Percentiles rank a stretch among this genome's conserved stretches.
phyloP scores from a whole-genome alignment of 2,888 invertebrate species.

The Thalpophila matura region DNA sequence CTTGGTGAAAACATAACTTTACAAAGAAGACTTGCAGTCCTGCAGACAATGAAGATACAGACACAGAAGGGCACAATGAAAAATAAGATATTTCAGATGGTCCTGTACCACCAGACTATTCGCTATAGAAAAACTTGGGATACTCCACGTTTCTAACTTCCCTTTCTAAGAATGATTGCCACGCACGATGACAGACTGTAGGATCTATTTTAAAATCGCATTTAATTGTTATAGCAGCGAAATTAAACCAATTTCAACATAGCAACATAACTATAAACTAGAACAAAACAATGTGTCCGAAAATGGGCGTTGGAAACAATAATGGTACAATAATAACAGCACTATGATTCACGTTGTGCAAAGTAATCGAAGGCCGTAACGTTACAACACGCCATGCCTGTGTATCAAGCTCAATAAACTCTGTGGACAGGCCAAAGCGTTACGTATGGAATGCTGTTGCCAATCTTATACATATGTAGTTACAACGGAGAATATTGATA shows the following conservation, averaged over 20 bases:
- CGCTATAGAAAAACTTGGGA: no score
- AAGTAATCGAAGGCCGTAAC: constrained; percentile 62
- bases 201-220: not conserved
- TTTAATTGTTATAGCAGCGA: not conserved
- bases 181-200: not conserved
- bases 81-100: no score
- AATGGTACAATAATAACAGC: constrained; percentile 52
- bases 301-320: constrained; percentile 38
- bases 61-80: no score
- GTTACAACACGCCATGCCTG: constrained; percentile 42
- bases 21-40: not conserved
- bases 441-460: constrained; percentile 21
- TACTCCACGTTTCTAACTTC: no score
- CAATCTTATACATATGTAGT: constrained; percentile 8
- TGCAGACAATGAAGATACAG: not conserved
- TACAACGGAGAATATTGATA: not conserved
- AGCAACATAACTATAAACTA: constrained; percentile 30
- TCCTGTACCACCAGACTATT: no score
- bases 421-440: constrained; percentile 16
- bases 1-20: not conserved
- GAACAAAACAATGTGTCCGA: constrained; percentile 35
- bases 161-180: not conserved
- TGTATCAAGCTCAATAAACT: constrained; percentile 58
- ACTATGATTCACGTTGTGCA: constrained; percentile 60
- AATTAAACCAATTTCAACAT: constrained; percentile 7